Conservation (phyloP, 2,113 vertebrate genomes). For the Cebus imitator region DNA sequence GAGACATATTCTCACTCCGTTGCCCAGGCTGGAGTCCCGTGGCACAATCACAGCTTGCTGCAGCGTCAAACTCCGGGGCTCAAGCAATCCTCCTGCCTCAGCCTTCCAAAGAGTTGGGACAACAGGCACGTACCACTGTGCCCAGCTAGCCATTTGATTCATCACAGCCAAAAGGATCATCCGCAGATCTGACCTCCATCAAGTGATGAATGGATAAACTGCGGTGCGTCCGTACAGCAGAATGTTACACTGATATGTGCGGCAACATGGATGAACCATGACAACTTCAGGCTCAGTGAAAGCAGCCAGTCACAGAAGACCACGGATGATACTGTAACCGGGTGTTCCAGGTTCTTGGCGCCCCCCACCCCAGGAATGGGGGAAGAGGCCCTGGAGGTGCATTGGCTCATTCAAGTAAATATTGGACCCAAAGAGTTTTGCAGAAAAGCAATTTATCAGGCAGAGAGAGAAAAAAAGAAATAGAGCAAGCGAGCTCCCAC, state of each 20-base stretch:
- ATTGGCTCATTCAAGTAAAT: no score
- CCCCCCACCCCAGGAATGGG: no score
- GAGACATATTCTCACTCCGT: background rate
- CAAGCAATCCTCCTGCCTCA: background rate
- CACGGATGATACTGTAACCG: no score
- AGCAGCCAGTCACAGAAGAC: background rate
- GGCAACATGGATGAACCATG: fast-evolving
- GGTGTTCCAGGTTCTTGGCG: no score
- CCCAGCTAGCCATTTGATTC: background rate
- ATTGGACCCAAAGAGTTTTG: no score
- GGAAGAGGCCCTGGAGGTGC: no score
- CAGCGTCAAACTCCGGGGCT: background rate
- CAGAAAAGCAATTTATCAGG: no score
- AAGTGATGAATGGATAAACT: background rate
- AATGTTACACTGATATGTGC: background rate
- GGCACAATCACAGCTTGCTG: background rate
- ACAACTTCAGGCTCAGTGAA: background rate
- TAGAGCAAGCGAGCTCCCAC: no score
- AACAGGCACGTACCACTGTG: background rate
- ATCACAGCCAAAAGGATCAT: background rate
- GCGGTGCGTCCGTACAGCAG: fast-evolving
- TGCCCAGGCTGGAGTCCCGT: background rate
- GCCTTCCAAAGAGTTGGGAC: background rate
- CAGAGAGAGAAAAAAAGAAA: no score
- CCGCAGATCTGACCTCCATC: background rate